These are phyloP conservation scores for Hemibagrus wyckioides DNA, from an alignment of 2,113 vertebrate species.

Conservation along the genomic window DNA sequence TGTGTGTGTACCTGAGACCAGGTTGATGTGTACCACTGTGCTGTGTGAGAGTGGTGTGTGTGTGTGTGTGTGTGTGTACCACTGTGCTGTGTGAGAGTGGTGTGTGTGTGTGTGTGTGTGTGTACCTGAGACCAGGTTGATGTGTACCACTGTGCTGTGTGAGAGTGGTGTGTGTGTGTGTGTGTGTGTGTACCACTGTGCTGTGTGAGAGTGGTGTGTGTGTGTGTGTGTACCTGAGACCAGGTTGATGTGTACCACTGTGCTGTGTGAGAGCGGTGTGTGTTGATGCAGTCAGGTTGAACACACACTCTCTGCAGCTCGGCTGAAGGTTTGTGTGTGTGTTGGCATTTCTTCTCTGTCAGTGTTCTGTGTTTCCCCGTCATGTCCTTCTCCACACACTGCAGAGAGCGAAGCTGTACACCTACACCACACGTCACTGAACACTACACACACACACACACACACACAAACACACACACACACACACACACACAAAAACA, in stretches of 20 bases:
- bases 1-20: no score
- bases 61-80: no score
- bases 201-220: no score
- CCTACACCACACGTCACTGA: conserved; percentile 74
- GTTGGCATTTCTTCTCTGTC: conserved; percentile 77
- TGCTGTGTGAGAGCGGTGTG: conserved; percentile 58
- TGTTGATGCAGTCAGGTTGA: conserved; percentile 66
- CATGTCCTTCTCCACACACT: conserved; percentile 81
- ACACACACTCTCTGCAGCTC: conserved; percentile 75
- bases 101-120: conserved; percentile 49
- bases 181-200: no score
- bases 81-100: no score
- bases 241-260: conserved; percentile 81
- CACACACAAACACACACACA: conserved; percentile 7
- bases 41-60: no score
- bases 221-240: conserved; percentile 77
- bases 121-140: conserved; percentile 85
- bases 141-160: conserved; percentile 73
- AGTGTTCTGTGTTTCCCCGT: conserved; percentile 82
- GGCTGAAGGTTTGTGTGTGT: conserved; percentile 72
- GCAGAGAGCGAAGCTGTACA: conserved; percentile 76
- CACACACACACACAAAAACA: background rate
- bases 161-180: conserved; percentile 40
- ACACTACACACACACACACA: conserved; percentile 70
- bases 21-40: no score